A percentile compares a stretch with the other conserved stretches of the same genome.
Evolutionary conservation across 2,113 vertebrate species (phyloP).

Genomic region (Gobio gobio): DNA sequence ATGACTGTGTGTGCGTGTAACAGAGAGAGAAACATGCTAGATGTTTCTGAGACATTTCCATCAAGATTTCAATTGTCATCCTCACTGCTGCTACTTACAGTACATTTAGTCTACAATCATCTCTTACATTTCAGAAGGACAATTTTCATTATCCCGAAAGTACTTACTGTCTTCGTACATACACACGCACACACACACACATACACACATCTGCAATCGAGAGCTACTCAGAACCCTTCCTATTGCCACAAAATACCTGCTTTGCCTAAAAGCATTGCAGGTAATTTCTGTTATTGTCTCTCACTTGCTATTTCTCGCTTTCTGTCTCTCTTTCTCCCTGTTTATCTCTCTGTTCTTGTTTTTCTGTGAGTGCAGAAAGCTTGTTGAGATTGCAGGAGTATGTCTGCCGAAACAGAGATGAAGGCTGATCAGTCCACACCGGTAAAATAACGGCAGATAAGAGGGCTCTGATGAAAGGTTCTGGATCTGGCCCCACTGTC

Average conservation of each 20-base stretch:
- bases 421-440: neutral
- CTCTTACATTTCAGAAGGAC: constrained; percentile 11
- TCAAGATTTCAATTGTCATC: constrained; percentile 19
- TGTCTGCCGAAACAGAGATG: neutral
- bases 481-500: neutral
- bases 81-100: neutral
- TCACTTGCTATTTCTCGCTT: constrained; percentile 10
- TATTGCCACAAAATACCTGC: constrained; percentile 17
- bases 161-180: neutral
- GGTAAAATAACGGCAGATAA: constrained; percentile 19
- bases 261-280: constrained; percentile 42
- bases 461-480: constrained; percentile 40
- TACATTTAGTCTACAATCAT: constrained; percentile 19
- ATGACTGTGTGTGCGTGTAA: constrained; percentile 19
- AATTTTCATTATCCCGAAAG: constrained; percentile 32
- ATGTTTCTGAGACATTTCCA: constrained; percentile 12
- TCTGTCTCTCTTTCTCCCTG: constrained; percentile 10
- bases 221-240: neutral
- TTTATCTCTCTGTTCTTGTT: neutral
- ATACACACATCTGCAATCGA: constrained; percentile 6
- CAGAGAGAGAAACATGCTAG: neutral
- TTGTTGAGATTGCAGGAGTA: constrained; percentile 19
- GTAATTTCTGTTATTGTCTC: constrained; percentile 34
- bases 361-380: constrained; percentile 25
- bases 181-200: neutral